These are phyloP conservation scores for Megaustenia siamemsis DNA, from an alignment of 2,888 invertebrate species.

Conservation along the genomic window DNA sequence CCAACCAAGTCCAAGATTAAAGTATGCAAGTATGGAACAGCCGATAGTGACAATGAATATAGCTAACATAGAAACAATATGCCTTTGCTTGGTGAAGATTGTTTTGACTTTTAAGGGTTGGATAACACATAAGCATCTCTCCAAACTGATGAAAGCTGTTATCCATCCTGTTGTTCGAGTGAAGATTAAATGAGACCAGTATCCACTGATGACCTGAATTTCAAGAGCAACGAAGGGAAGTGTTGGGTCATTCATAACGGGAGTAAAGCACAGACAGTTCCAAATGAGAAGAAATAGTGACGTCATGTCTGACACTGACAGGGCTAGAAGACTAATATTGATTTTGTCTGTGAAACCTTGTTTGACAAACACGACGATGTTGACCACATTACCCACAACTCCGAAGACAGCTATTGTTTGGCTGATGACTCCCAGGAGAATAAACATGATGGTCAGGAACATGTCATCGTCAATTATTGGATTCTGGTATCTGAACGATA, in stretches of 20 bases:
- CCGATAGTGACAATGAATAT: constrained; percentile 1
- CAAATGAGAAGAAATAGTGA: constrained; percentile 3
- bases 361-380: constrained; percentile 11
- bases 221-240: neutral
- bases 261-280: neutral
- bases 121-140: constrained; percentile 15
- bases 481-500: too few relatives aligned
- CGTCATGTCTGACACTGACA: constrained; percentile 6
- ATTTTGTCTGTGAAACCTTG: constrained; percentile 25
- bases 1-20: neutral
- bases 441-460: neutral
- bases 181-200: constrained; percentile 11
- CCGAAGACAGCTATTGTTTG: neutral
- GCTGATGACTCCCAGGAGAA: neutral
- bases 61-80: neutral
- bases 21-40: neutral
- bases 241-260: neutral
- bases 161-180: constrained; percentile 25
- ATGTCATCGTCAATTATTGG: neutral
- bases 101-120: constrained; percentile 23
- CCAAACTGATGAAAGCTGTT: constrained; percentile 14
- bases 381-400: neutral
- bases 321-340: constrained; percentile 17
- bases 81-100: neutral
- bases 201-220: constrained; percentile 10